Conservation (phyloP, 2,888 invertebrate genomes). For the Pandemis corylana region DNA sequence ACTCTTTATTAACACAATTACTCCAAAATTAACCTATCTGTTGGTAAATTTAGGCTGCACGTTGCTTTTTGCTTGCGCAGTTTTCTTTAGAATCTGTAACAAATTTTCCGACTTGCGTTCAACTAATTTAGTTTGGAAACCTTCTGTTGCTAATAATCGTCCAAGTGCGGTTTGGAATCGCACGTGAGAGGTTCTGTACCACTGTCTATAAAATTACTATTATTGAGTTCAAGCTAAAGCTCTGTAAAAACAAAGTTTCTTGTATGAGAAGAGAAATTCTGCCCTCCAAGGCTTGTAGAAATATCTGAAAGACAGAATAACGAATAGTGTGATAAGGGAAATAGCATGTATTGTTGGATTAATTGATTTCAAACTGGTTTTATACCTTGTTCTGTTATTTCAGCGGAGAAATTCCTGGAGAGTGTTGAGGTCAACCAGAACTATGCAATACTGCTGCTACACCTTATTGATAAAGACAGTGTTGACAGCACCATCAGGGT, state of each 20-base stretch:
- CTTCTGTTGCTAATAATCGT: neutral
- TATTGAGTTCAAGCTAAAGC: no score
- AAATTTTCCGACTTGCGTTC: neutral
- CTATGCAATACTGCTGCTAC: slow-evolving; percentile 93
- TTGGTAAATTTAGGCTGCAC: neutral
- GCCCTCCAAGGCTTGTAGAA: no score
- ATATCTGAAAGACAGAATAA: no score
- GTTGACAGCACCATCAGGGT: slow-evolving; percentile 93
- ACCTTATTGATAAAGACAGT: slow-evolving; percentile 93
- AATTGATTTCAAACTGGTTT: no score
- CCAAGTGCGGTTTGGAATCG: no score
- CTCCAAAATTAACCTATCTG: neutral
- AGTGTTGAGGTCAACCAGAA: slow-evolving; percentile 96
- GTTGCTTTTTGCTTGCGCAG: neutral
- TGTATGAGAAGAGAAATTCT: no score
- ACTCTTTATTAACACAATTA: neutral
- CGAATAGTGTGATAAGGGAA: no score
- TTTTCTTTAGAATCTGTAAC: neutral
- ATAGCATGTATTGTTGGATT: no score
- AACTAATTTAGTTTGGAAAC: neutral
- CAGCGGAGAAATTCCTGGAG: slow-evolving; percentile 96
- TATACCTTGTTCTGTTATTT: slow-evolving; percentile 39
- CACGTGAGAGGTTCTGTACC: no score
- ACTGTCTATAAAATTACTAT: no score
- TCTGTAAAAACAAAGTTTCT: no score